Base-by-base conservation (phyloP, 2,113 vertebrate genomes). In the Nesogale talazaci region DNA sequence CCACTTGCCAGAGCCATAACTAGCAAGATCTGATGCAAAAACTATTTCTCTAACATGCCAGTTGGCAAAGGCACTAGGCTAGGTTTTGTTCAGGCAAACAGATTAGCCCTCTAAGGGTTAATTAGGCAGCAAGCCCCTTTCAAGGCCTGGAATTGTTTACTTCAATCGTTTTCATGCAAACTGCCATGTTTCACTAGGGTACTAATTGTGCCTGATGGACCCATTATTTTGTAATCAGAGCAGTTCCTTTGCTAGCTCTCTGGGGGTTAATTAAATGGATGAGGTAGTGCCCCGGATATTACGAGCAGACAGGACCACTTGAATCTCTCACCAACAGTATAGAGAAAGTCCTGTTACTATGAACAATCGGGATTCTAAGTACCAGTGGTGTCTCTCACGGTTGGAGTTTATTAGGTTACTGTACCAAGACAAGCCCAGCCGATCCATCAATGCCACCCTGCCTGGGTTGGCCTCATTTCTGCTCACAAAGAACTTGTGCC, bases 181-280 rank as follows among this genome's bases (percentile, higher is more conserved):
- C 97, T 98, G 96, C 97, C 97, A 97, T 98, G 97, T 98, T 99
- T 98, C 98, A 97, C 94, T 97, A 95, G 96, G 95, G 92, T 96
- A 97, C 94, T 99, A 99, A 99, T 99, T 99, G 98, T 98, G 97
- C 99, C 98, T 98, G 98, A 98, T 98, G 98, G 99, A 98, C 98
- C 98, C 95, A 98, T 99, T 97, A 98, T 95, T 95, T 96, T 96
- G 94, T 98, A 98, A 98, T 98, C 96, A 93, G 98, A 98, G 95
- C 97, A 97, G 96, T 61, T 79, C 92, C 97, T 97, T 96, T 95
- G 69, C 95, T 67, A 94, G 97, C 97, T 97, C 99, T 97, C 98
- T 16, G 38, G 97, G 97, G 99, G 95, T 98, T 99, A 99, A 99
- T 99, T 99, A 99, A 98, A 97, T 95, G 96, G 95, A 97, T 98